Evolutionary conservation across 2,888 invertebrate genomes (phyloP), one percentile per base, ranked within the genome.

Genomic region (Lordiphosa fenestrarum): DNA sequence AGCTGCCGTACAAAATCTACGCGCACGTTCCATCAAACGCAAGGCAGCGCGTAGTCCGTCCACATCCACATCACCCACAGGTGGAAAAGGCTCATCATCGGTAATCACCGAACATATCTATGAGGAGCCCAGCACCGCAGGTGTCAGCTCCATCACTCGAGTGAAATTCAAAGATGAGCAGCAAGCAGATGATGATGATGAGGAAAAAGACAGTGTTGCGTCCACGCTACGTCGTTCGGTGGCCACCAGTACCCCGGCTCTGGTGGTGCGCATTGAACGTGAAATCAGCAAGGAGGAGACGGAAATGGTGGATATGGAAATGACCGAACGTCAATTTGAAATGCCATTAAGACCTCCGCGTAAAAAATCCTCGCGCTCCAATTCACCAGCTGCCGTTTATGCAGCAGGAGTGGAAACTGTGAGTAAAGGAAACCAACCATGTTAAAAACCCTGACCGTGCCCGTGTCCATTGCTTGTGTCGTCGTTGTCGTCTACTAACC

Each of bases 311-410:
- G 69, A 66, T 53, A 69, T 70, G 44, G 82, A 86, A 68, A 69
- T 69, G 64, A 58, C 68, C 37, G 81, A 84, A 37, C 59, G 67
- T 23, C 83, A 82, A 66, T 53, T 70, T 48, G 35, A 47, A 38
- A 69, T 84, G 69, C 89, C 89, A 30, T 64, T 87, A 25, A 88
- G 85, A 49, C 89, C 89, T 25, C 89, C 89, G 25, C 87, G 89
- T 53, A 85, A 84, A 64, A 89, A 88, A 75, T 66, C 77, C 47
- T 89, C 88, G 41, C 88, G 88, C 48, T 88, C 88, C 46, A 88
- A 82, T 64, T 88, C 89, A 13, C 88, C 88, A 13, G 67, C 73
- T 53, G 64, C 47, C 30, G 69, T 58, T 41, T 66, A 69, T 49
- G 51, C 50, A 51, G 67, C 68, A 33, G 44, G 56, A 38, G 33